phyloP scores from a whole-genome alignment of 1,140 invertebrate genomes.

The Penaeus japonicus region DNA sequence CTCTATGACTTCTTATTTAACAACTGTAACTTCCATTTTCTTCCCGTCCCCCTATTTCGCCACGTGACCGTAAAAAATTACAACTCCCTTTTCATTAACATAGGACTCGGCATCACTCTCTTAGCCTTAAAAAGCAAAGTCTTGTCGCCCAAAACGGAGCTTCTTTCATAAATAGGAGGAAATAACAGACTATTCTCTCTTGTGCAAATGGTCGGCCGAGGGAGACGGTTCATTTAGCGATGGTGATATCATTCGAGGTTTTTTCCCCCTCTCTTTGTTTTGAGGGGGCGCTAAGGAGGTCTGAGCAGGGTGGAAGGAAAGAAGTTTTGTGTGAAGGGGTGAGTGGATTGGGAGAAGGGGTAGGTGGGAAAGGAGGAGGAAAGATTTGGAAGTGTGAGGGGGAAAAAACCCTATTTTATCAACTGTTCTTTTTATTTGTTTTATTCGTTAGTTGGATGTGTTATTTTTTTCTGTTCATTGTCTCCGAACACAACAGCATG shows the following conservation, averaged over 20 bases:
- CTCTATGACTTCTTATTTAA: background rate
- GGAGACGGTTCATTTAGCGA: background rate
- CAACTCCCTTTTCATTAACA: slow-evolving; percentile 45
- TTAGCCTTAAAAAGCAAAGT: slow-evolving; percentile 44
- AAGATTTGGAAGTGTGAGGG: background rate
- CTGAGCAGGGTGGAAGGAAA: background rate
- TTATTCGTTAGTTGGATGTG: too few relatives aligned
- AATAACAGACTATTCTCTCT: slow-evolving; percentile 21
- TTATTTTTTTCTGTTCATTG: too few relatives aligned
- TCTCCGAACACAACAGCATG: too few relatives aligned
- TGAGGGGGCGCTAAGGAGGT: background rate
- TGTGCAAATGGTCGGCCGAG: slow-evolving; percentile 13
- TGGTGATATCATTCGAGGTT: background rate
- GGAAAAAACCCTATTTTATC: background rate
- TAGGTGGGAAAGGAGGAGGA: background rate
- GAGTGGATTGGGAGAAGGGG: background rate
- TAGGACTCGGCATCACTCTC: slow-evolving; percentile 19
- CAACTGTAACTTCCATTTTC: background rate
- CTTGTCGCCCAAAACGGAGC: slow-evolving; percentile 33
- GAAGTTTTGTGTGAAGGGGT: background rate
- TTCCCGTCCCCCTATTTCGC: background rate
- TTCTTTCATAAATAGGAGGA: slow-evolving; percentile 46
- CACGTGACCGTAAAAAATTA: background rate
- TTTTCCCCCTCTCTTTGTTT: background rate
- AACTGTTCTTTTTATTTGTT: too few relatives aligned